Conservation (phyloP, 2,797 vertebrate species). For the Eospalax fontanierii region DNA sequence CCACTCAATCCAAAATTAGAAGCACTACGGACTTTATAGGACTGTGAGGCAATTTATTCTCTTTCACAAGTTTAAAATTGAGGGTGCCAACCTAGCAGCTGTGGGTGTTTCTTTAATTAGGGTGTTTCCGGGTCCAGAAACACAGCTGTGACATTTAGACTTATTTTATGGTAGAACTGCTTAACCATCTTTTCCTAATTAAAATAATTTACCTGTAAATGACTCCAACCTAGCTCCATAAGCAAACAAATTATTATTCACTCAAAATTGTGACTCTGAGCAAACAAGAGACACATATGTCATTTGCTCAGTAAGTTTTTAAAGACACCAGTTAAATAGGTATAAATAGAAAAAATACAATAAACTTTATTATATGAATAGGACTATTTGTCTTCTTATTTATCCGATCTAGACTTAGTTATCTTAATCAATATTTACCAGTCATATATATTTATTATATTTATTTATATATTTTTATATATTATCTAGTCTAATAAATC, state of each 20-base stretch:
- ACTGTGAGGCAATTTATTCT: slow-evolving; percentile 73
- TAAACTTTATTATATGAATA: slow-evolving; percentile 46
- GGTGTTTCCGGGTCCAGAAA: slow-evolving; percentile 67
- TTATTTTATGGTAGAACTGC: slow-evolving; percentile 80
- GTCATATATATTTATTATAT: background rate
- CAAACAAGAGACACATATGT: background rate
- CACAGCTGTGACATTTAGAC: slow-evolving; percentile 65
- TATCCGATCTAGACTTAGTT: background rate
- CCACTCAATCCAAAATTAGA: slow-evolving; percentile 62
- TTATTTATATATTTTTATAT: background rate
- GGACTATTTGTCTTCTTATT: slow-evolving; percentile 44
- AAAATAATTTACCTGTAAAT: slow-evolving; percentile 80
- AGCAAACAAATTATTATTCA: slow-evolving; percentile 50
- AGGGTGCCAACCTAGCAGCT: slow-evolving; percentile 71
- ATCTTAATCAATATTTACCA: slow-evolving; percentile 20
- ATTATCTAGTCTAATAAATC: background rate
- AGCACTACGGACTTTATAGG: slow-evolving; percentile 64
- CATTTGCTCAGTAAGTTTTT: slow-evolving; percentile 48
- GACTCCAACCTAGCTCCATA: slow-evolving; percentile 66
- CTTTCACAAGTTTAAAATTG: slow-evolving; percentile 78
- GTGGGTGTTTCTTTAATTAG: slow-evolving; percentile 78
- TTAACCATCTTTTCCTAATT: slow-evolving; percentile 76
- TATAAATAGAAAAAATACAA: background rate
- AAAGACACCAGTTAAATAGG: slow-evolving; percentile 13
- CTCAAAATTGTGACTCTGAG: background rate